Evolutionary conservation across 2,113 vertebrate species (phyloP).

Genomic region (Anolis sagrei): DNA sequence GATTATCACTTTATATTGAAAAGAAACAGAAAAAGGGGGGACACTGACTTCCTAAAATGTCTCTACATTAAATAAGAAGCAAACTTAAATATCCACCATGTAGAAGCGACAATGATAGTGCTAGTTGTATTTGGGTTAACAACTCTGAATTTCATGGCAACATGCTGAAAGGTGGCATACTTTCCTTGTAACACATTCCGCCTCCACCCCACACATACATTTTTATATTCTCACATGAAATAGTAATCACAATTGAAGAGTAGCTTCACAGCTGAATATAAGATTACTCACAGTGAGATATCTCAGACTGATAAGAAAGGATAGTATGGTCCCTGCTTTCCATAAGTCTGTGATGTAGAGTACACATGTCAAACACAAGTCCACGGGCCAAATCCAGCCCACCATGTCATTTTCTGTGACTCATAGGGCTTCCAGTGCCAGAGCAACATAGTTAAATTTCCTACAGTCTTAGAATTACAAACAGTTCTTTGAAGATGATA

Average conservation of each 20-base stretch:
- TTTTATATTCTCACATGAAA: background rate
- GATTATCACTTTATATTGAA: conserved; percentile 12
- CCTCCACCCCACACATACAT: background rate
- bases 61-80: background rate
- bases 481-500: too few species aligned
- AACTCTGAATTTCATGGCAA: background rate
- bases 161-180: background rate
- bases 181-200: background rate
- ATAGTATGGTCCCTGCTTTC: background rate
- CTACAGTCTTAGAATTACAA: too few species aligned
- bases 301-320: background rate
- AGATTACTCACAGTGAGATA: background rate
- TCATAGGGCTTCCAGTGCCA: too few species aligned
- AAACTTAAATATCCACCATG: background rate
- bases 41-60: background rate
- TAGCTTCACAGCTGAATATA: background rate
- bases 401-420: too few species aligned
- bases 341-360: background rate
- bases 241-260: background rate
- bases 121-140: background rate
- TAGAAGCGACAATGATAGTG: too few species aligned
- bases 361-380: too few species aligned
- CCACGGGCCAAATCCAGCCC: too few species aligned
- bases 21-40: conserved; percentile 13
- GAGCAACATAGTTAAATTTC: too few species aligned